Base-by-base conservation (phyloP, 2,888 invertebrate species). In the Mamestra brassicae region DNA sequence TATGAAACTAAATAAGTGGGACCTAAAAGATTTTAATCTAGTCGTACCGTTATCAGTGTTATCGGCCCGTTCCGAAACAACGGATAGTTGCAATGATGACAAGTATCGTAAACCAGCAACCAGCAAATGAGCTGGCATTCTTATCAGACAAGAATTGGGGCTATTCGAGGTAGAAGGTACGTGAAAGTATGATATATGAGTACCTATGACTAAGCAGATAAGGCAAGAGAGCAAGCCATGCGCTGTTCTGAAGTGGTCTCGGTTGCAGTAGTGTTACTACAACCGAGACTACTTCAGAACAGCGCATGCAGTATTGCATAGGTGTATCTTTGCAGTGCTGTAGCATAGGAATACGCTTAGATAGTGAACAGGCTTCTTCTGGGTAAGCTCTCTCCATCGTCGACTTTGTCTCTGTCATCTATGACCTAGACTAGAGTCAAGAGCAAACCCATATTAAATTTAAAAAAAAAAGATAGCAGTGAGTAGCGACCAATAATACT, bases 1-100 rank as follows among this genome's bases (percentile, higher is more conserved):
- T 71, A 63, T 75, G 57, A 71, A 76, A 62, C 62, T 71, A 80
- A 81, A 85, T 78, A 74, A 58, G 65, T 62, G 69, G 69, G 72
- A 70, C 47, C 38, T 34, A 62, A 66, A 60, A 70, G 78, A 86
- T 70, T 78, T 58, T 36, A 69, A 91, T 89, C 89, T 91, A 81
- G 87, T 85, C 87, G 74, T 57, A 71, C 72, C 71, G 71, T 84
- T 89, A 89, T 90, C 88, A 81, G 26, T 74, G 58, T 71, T 86
- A 87, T 87, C 77, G 81, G 58, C 47, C 45, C 73, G 79, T 79
- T 74, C 80, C 74, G 60, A 83, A 85, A 87, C 86, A 85, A 86
- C 80, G 81, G 79, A 77, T 76, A 75, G 60, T 73, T 78, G 66
- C 75, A 76, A 80, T 82, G 84, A 85, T 85, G 83, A 71, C 71